Conservation (phyloP, 2,888 invertebrate genomes). For the Callyntrura sp. region DNA sequence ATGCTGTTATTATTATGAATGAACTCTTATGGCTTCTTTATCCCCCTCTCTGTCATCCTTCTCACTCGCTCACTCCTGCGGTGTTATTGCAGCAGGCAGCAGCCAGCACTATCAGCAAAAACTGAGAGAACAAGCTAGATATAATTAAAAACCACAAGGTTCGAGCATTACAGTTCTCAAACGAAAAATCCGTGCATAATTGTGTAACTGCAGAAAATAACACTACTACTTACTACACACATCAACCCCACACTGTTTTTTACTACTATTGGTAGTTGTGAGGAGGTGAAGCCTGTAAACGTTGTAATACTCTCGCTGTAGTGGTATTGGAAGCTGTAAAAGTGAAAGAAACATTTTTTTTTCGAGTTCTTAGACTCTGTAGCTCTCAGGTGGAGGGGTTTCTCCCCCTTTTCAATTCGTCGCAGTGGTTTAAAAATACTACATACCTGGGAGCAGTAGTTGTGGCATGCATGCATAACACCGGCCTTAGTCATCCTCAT, state of each 20-base stretch:
- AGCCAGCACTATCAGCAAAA: conserved; percentile 3
- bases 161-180: conserved; percentile 31
- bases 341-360: conserved; percentile 68
- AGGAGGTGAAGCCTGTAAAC: conserved; percentile 35
- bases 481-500: conserved; percentile 31
- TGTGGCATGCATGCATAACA: conserved; percentile 62
- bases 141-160: conserved; percentile 66
- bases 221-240: not conserved
- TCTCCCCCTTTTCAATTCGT: conserved; percentile 61
- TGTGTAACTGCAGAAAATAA: conserved; percentile 6
- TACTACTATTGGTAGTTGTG: not conserved
- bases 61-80: conserved; percentile 14
- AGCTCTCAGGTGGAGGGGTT: conserved; percentile 13
- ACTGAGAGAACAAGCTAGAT: too few relatives aligned
- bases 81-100: not conserved
- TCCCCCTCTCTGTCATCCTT: conserved; percentile 6
- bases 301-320: conserved; percentile 9
- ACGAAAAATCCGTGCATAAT: conserved; percentile 67
- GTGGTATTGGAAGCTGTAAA: conserved; percentile 54
- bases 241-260: not conserved
- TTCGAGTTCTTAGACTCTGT: not conserved
- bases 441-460: conserved; percentile 40
- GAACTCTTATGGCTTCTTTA: conserved; percentile 52
- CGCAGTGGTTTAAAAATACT: conserved; percentile 70
- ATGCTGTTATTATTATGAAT: conserved; percentile 43